A percentile compares a stretch with the other conserved stretches of the same genome.
Conservation (phyloP, 2,113 vertebrate genomes). For the Rhinoderma darwinii region DNA sequence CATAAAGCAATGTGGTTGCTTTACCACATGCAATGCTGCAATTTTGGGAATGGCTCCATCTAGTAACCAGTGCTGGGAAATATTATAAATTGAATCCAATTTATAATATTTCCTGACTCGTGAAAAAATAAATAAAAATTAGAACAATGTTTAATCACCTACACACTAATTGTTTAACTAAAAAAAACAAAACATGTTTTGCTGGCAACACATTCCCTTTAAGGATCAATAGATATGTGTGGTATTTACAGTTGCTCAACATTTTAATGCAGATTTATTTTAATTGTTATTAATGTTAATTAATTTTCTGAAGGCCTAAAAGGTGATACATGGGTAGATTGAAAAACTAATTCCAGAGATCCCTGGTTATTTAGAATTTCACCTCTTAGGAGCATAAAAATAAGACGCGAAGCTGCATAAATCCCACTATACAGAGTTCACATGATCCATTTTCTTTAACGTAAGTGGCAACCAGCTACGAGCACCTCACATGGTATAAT, state of each 20-base stretch:
- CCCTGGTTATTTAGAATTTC: neutral
- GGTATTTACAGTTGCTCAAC: neutral
- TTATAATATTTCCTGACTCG: no score
- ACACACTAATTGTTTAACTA: no score
- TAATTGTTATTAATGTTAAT: neutral
- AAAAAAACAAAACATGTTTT: no score
- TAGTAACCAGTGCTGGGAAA: no score
- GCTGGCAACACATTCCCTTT: no score
- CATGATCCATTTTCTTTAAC: neutral
- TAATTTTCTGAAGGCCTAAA: neutral
- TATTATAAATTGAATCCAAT: no score
- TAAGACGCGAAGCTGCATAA: neutral
- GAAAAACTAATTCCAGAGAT: neutral
- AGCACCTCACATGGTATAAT: conserved; percentile 28
- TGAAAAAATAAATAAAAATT: no score
- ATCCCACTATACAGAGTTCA: neutral
- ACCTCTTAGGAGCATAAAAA: neutral
- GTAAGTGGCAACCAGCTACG: conserved; percentile 6
- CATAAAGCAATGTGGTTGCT: no score
- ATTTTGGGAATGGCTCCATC: no score
- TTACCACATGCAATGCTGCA: no score
- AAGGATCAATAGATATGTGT: no score
- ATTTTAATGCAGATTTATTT: neutral
- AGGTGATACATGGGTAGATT: neutral
- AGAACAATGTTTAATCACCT: no score